Percentiles rank a stretch among this genome's conserved stretches.
Conservation (phyloP, 2,797 vertebrate species). For the Toxotes lorentzi region DNA sequence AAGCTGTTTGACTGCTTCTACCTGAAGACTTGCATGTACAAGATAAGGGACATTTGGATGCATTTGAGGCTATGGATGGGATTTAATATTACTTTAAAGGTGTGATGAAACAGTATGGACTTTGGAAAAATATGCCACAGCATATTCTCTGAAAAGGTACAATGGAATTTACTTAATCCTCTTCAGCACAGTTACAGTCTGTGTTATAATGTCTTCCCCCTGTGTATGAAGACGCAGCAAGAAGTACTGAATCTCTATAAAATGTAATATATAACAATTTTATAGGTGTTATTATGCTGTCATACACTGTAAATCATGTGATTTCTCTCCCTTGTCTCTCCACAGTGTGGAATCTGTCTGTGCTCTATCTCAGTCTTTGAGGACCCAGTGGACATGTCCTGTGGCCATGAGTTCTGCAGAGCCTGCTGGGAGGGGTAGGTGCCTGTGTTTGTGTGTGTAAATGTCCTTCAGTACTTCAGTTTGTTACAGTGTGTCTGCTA, state of each 20-base stretch:
- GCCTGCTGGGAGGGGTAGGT: slow-evolving; percentile 97
- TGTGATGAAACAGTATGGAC: no score
- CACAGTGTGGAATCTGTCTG: slow-evolving; percentile 98
- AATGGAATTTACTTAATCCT: not conserved
- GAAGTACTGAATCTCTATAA: not conserved
- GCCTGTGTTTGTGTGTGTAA: slow-evolving; percentile 5
- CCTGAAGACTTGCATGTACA: not conserved
- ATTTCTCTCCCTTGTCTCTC: slow-evolving; percentile 34
- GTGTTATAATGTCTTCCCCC: slow-evolving; percentile 3
- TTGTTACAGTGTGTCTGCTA: not conserved
- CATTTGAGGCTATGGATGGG: not conserved
- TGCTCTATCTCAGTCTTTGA: slow-evolving; percentile 97
- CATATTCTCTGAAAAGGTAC: not conserved
- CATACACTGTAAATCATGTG: not conserved
- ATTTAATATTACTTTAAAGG: not conserved
- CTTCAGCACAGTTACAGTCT: not conserved
- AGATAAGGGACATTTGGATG: not conserved
- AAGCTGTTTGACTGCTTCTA: not conserved
- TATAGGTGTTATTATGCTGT: not conserved
- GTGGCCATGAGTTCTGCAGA: slow-evolving; percentile 98
- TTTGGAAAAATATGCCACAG: not conserved
- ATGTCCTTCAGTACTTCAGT: not conserved
- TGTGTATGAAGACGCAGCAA: not conserved
- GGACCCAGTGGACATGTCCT: slow-evolving; percentile 98
- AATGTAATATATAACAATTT: not conserved